These are phyloP conservation scores for Oreortyx pictus DNA, from an alignment of 2,797 vertebrate genomes.

Conservation along the genomic window DNA sequence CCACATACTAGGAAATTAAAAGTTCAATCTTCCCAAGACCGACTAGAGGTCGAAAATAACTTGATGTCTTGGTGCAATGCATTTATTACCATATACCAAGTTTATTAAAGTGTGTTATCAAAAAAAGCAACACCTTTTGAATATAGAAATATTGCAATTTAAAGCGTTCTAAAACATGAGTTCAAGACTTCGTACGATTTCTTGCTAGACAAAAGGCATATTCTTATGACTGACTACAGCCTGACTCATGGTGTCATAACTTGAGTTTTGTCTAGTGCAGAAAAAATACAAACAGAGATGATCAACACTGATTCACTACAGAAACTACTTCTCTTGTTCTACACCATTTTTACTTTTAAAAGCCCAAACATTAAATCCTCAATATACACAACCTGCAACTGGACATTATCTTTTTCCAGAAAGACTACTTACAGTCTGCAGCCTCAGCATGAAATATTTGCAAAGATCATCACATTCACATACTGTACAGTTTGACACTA, in stretches of 20 bases:
- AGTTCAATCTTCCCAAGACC: background rate
- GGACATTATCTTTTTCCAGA: background rate
- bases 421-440: background rate
- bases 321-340: background rate
- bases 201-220: background rate
- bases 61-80: background rate
- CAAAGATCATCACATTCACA: background rate
- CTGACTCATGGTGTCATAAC: fast-evolving
- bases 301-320: background rate
- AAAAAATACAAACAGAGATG: background rate
- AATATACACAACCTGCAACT: background rate
- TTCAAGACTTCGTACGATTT: background rate
- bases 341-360: background rate
- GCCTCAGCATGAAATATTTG: background rate
- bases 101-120: background rate
- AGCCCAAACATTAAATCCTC: background rate
- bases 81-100: background rate
- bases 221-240: background rate
- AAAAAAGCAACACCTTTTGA: background rate
- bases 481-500: background rate
- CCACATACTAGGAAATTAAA: background rate
- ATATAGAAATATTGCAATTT: background rate
- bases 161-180: background rate
- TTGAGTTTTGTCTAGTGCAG: background rate
- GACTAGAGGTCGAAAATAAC: background rate